A percentile compares a stretch with the other conserved stretches of the same genome.
These are phyloP conservation scores for Halcyon senegalensis DNA, from an alignment of 2,113 vertebrate species.

Conservation along the genomic window DNA sequence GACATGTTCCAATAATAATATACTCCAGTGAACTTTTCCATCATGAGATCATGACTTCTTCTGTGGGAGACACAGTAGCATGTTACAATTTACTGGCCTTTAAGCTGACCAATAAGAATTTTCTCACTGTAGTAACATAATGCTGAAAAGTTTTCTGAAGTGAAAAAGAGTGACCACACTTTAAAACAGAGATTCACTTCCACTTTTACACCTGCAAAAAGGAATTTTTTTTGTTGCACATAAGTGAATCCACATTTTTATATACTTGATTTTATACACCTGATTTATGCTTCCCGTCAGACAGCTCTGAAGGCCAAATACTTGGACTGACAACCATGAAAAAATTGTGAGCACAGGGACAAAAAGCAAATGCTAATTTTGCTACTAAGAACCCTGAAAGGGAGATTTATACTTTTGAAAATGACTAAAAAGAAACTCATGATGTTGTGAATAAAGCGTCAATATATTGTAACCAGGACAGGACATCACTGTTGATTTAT, in stretches of 20 bases:
- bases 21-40: slow-evolving; percentile 33
- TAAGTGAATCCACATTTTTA: neutral
- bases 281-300: slow-evolving; percentile 38
- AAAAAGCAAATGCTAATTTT: slow-evolving; percentile 67
- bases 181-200: neutral
- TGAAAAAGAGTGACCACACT: neutral
- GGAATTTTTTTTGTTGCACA: neutral
- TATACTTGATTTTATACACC: neutral
- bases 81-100: neutral
- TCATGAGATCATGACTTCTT: slow-evolving; percentile 43
- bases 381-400: slow-evolving; percentile 31
- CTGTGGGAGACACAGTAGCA: neutral
- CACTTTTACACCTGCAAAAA: neutral
- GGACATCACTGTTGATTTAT: slow-evolving; percentile 33
- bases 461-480: slow-evolving; percentile 33
- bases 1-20: slow-evolving; percentile 50
- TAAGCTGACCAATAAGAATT: neutral
- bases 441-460: slow-evolving; percentile 10
- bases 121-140: neutral
- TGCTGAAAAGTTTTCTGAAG: neutral
- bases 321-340: slow-evolving; percentile 59
- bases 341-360: slow-evolving; percentile 41
- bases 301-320: slow-evolving; percentile 33
- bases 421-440: slow-evolving; percentile 39
- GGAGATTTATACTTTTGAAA: slow-evolving; percentile 64